Evolutionary conservation across 2,113 vertebrate species (phyloP).

Genomic region (Macheiramphus alcinus): DNA sequence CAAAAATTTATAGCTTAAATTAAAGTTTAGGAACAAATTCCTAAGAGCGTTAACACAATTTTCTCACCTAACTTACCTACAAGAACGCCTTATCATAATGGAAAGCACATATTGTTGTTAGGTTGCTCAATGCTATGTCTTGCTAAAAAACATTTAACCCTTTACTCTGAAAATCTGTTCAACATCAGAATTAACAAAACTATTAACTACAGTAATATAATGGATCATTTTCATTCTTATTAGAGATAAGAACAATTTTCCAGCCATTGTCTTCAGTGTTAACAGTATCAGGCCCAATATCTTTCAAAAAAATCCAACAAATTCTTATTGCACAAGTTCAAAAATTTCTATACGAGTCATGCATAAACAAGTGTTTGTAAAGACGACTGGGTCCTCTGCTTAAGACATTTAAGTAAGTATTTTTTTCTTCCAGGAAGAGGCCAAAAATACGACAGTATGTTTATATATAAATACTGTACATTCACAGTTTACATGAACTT

Average conservation of each 20-base stretch:
- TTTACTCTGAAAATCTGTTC: background rate
- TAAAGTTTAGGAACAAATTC: background rate
- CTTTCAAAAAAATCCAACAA: background rate
- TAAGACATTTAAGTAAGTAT: background rate
- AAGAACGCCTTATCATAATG: background rate
- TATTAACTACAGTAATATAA: background rate
- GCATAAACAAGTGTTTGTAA: background rate
- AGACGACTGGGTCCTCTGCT: background rate
- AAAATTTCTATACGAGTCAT: background rate
- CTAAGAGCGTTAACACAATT: background rate
- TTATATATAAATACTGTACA: conserved; percentile 42
- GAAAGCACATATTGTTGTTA: background rate
- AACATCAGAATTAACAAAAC: background rate
- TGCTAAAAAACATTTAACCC: background rate
- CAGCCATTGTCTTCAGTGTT: background rate
- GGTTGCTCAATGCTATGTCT: background rate
- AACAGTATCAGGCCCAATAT: background rate
- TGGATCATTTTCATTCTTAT: background rate
- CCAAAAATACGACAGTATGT: background rate
- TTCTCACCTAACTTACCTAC: background rate
- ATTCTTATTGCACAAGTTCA: background rate
- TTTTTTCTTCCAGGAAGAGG: background rate
- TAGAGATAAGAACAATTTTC: background rate
- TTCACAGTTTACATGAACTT: conserved; percentile 67
- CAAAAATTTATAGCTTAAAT: background rate